Base-by-base conservation (phyloP, 2,888 invertebrate species). In the Diploptera punctata region DNA sequence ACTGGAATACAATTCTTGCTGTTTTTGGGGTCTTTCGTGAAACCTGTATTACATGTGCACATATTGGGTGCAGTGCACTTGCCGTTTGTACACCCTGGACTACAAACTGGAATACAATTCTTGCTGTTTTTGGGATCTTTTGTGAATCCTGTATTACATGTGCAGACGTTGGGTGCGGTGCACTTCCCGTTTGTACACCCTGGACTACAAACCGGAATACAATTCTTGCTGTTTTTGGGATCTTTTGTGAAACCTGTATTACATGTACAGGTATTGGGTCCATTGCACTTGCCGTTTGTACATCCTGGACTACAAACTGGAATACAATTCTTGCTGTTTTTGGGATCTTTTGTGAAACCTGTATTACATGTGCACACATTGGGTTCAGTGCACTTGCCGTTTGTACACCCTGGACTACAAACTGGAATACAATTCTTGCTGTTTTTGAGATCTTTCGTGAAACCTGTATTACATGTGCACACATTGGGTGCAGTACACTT, bases 391-490 rank as follows among this genome's bases (percentile, higher is more conserved):
- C 38, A 38, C 13, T 38, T 38, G 5, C 47, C 47, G 18, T 47
- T 47, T 9, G 47, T 47, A 16, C 47, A 47, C 3, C n/a, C 3
- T 47, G 47, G 47, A 47, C 18, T 47, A 18, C 47, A 47, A 3
- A 9, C 7, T 9, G 47, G 7, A 47, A 47, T 5, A 47, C 47
- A 47, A 16, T 9, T 47, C 18, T 5, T 47, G 47, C 7, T 47
- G 18, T 47, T 47, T 3, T 47, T 47, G 4, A 19, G 31, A 31
- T 67, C 21, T 54, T 18, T 57, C 5, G n/a, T n/a, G 24, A 52
- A 67, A 13, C 71, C 70, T 18, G 16, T 54, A 10, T 71, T 31
- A 31, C 75, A 75, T 24, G 57, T 57, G 26, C 71, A 71, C 7
- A 24, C 29, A 16, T 47, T 60, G 26, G 61, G 72, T 7, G 29